Evolutionary conservation across 2,113 vertebrate genomes (phyloP), one percentile per base, ranked within the genome.

Genomic region (Maylandia zebra): DNA sequence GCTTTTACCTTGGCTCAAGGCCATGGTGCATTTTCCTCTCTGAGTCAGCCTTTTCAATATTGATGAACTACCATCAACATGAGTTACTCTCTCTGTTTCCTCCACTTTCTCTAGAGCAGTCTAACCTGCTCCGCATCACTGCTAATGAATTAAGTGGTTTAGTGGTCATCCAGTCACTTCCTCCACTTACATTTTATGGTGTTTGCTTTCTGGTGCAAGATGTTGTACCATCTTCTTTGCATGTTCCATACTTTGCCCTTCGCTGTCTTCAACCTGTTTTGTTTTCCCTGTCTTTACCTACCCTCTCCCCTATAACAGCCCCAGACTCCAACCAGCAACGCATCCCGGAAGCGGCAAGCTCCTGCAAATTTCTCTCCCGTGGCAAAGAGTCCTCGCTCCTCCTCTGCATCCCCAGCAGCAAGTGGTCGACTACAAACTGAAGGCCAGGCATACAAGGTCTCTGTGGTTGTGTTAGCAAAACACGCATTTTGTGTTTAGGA

Each of bases 361-460:
- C 24, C 76, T 17, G 38, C 6, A 4, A 78, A 57, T 19, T 87
- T 91, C n/a, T 89, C 93, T 11, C 83, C 91, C 3, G 5, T 80
- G 50, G 85, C 86, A 48, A 95, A 95, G 92, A 92, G 90, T 30
- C 82, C 89, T 71, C 91, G 94, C 43, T 85, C 82, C 41, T 91
- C 87, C 22, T 34, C 56, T 12, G 57, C 61, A 6, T 94, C 94
- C 80, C 90, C 84, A 1, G 80, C 80, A 52, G 17, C 74, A 3
- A n/a, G 24, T 22, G 59, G 79, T 9, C 89, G 80, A 84, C 45
- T 19, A 2, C 86, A 41, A 83, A n/a, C 81, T 11, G 16, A 38
- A 24, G 78, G 48, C 55, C 94, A 83, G 16, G 4, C 84, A 66
- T 94, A 89, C 74, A 95, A 95, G 95, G 95, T 96, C 81, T 45